phyloP scores from a whole-genome alignment of 1,140 invertebrate species.

The Drosophila serrata region DNA sequence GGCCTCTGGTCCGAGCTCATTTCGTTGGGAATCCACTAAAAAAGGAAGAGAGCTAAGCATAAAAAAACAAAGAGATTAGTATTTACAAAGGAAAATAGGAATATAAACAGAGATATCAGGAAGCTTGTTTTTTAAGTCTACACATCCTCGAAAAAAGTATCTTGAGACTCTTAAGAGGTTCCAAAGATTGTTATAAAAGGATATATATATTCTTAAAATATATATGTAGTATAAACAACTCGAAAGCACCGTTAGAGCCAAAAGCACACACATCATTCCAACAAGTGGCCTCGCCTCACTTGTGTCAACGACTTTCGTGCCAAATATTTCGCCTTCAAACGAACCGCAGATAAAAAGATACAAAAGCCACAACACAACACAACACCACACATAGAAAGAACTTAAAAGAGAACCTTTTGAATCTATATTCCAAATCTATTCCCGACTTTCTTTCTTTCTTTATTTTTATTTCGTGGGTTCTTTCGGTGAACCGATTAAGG shows the following conservation, averaged over 20 bases:
- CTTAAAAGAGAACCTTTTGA: slow-evolving; percentile 11
- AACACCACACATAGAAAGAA: neutral
- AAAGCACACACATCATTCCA: neutral
- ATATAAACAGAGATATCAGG: neutral
- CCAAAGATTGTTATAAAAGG: neutral
- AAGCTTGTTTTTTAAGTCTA: neutral
- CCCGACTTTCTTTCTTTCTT: slow-evolving; percentile 18
- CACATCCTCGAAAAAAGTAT: neutral
- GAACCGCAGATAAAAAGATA: slow-evolving; percentile 4
- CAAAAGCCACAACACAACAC: neutral
- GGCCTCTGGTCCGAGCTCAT: slow-evolving; percentile 59
- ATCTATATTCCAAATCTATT: slow-evolving; percentile 23
- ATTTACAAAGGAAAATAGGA: neutral
- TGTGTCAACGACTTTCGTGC: slow-evolving; percentile 75
- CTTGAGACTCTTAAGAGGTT: neutral
- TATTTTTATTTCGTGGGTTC: neutral
- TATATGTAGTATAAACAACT: neutral
- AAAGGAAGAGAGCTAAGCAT: neutral
- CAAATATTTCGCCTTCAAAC: slow-evolving; percentile 46
- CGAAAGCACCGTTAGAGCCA: neutral
- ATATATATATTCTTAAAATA: too few relatives aligned
- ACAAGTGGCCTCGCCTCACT: slow-evolving; percentile 21
- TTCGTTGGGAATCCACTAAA: slow-evolving; percentile 13
- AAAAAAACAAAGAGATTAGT: neutral
- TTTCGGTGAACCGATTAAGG: slow-evolving; percentile 6